A percentile compares a stretch with the other conserved stretches of the same genome.
phyloP scores from a whole-genome alignment of 2,888 invertebrate genomes.

The Oxyteleia sp. region DNA sequence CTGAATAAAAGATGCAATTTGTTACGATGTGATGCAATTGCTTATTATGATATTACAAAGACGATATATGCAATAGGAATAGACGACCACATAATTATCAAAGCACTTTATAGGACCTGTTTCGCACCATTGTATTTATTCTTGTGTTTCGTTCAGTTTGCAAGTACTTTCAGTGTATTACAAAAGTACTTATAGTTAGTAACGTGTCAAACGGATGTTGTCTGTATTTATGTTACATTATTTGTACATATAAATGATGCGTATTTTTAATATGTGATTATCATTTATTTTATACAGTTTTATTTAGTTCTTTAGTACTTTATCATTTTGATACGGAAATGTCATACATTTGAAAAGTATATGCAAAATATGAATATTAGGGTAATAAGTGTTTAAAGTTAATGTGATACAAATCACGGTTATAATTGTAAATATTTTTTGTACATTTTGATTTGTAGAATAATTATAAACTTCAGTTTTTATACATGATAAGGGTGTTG shows the following conservation, averaged over 20 bases:
- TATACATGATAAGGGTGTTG: not conserved
- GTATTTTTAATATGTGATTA: slow-evolving; percentile 26
- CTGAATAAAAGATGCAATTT: slow-evolving; percentile 21
- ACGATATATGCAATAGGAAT: slow-evolving; percentile 39
- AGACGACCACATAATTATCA: slow-evolving; percentile 31
- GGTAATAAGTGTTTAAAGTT: slow-evolving; percentile 39
- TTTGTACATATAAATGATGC: slow-evolving; percentile 15
- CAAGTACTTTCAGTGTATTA: slow-evolving; percentile 4
- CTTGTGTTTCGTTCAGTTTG: slow-evolving; percentile 8
- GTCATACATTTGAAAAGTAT: slow-evolving; percentile 3
- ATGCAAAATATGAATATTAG: slow-evolving; percentile 4
- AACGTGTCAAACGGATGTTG: slow-evolving; percentile 3
- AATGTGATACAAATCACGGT: slow-evolving; percentile 17
- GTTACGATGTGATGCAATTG: slow-evolving; percentile 10
- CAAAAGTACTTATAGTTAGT: slow-evolving; percentile 46
- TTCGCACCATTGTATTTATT: slow-evolving; percentile 50
- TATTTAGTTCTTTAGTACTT: slow-evolving; percentile 15
- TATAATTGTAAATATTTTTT: slow-evolving; percentile 43
- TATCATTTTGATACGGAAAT: slow-evolving; percentile 36
- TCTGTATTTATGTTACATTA: slow-evolving; percentile 4
- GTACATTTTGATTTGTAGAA: slow-evolving; percentile 16
- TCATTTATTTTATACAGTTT: slow-evolving; percentile 36
- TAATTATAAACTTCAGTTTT: not conserved
- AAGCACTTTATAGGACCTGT: slow-evolving; percentile 45
- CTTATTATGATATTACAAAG: slow-evolving; percentile 21